phyloP scores from a whole-genome alignment of 2,113 vertebrate species.

The Syrmaticus mikado region DNA sequence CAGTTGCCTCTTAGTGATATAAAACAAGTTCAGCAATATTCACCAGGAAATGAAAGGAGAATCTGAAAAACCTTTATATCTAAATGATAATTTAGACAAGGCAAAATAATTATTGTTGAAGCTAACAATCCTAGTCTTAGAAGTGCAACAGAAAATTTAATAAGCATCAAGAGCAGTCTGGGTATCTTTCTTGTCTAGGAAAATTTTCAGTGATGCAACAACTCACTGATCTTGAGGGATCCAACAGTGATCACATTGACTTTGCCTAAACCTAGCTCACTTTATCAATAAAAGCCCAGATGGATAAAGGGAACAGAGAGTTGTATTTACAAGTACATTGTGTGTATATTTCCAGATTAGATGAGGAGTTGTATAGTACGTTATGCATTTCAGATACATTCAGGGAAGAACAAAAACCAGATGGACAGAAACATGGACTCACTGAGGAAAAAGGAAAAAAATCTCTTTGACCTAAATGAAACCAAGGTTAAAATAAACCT shows the following conservation, averaged over 20 bases:
- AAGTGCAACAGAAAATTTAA: not conserved
- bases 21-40: not conserved
- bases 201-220: not conserved
- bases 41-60: not conserved
- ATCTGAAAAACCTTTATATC: not conserved
- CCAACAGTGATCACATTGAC: not conserved
- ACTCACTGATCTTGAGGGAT: not conserved
- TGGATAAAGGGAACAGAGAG: not conserved
- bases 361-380: not conserved
- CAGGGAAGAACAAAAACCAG: conserved; percentile 1
- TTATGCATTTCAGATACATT: not conserved
- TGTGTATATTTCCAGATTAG: not conserved
- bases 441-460: not conserved
- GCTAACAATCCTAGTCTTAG: not conserved
- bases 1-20: not conserved
- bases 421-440: not conserved
- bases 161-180: not conserved
- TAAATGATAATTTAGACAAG: not conserved
- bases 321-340: not conserved
- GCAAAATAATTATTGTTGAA: not conserved
- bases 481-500: conserved; percentile 14
- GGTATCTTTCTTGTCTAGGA: not conserved
- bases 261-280: not conserved
- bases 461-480: not conserved
- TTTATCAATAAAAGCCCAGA: not conserved